Conservation (phyloP, 37 sponge, comb jelly and placozoan genomes). For the Sycon ciliatum region DNA sequence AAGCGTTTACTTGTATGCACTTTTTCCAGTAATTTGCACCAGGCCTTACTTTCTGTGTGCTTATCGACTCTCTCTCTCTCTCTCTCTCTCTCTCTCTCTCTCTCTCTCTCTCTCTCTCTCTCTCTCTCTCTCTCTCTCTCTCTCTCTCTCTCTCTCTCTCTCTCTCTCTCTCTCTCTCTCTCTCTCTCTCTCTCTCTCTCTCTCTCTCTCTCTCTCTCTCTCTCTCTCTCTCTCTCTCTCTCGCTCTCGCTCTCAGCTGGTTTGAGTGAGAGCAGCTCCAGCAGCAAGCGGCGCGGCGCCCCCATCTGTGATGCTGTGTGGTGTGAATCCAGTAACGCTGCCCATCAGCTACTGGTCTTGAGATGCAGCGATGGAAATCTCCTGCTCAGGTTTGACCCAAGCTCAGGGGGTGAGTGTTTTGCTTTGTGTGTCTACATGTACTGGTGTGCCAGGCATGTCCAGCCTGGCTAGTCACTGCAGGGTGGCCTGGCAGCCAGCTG, state of each 20-base stretch:
- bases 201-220: constrained; percentile 12
- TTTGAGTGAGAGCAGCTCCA: no score
- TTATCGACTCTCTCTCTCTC: not conserved
- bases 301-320: constrained; percentile 73
- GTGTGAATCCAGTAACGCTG: constrained; percentile 26
- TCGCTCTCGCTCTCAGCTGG: not conserved
- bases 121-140: no score
- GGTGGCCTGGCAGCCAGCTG: no score
- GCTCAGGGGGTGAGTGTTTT: not conserved
- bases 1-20: no score
- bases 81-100: not conserved
- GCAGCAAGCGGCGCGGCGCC: no score
- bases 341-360: constrained; percentile 17
- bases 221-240: no score
- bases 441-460: not conserved
- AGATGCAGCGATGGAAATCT: not conserved
- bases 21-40: no score
- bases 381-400: not conserved
- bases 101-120: no score
- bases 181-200: constrained; percentile 8
- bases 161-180: not conserved
- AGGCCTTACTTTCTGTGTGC: no score
- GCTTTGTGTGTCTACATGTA: not conserved
- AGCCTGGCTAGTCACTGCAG: no score
- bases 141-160: not conserved